phyloP scores from a whole-genome alignment of 2,113 vertebrate species.

The Amphilophus citrinellus region DNA sequence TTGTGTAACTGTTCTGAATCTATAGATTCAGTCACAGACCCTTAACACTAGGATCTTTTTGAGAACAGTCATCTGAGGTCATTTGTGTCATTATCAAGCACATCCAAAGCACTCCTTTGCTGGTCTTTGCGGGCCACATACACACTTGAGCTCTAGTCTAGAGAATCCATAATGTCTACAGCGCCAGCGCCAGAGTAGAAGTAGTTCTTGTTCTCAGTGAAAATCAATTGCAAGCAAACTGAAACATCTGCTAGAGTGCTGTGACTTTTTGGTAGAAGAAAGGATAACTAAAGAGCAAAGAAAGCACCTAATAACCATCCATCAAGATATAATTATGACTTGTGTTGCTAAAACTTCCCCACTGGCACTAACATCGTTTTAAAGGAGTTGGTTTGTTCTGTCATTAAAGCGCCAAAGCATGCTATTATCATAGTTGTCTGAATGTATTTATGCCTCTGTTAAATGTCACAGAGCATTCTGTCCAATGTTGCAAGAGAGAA shows the following conservation, averaged over 20 bases:
- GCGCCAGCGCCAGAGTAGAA: slow-evolving; percentile 31
- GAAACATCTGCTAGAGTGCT: slow-evolving; percentile 14
- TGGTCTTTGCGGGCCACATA: slow-evolving; percentile 15
- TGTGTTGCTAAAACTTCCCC: not conserved
- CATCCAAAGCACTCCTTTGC: not conserved
- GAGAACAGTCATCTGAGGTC: not conserved
- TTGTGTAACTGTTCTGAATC: not conserved
- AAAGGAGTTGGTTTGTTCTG: not conserved
- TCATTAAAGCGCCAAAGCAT: slow-evolving; percentile 6
- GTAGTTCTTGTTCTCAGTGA: slow-evolving; percentile 17
- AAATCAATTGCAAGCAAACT: slow-evolving; percentile 34
- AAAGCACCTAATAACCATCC: not conserved
- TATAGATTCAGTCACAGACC: not conserved
- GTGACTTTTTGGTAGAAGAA: slow-evolving; percentile 10
- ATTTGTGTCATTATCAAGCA: not conserved
- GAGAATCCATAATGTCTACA: slow-evolving; percentile 60
- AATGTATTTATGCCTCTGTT: not conserved
- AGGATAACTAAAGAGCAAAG: not conserved
- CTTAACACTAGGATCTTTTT: not conserved
- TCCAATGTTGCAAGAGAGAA: not conserved
- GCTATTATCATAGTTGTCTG: not conserved
- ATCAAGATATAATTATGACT: not conserved
- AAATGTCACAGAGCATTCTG: slow-evolving; percentile 1
- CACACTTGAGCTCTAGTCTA: slow-evolving; percentile 22
- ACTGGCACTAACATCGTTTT: not conserved